A percentile compares a stretch with the other conserved stretches of the same genome.
Conservation (phyloP, 2,113 vertebrate genomes). For the Ictalurus furcatus region DNA sequence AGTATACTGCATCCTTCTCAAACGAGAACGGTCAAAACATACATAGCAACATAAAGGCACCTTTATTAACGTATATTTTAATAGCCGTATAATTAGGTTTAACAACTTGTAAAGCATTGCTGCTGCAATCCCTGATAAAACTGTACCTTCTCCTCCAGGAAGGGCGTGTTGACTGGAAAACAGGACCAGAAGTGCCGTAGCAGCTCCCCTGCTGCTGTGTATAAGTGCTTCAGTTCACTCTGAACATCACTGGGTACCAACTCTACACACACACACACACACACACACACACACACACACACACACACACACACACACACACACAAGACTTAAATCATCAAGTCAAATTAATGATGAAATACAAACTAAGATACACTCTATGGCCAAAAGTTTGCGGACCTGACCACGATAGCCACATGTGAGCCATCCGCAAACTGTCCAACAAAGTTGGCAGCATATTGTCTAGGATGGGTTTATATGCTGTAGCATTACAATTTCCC, state of each 20-base stretch:
- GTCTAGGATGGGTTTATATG: not conserved
- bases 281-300: conserved; percentile 54
- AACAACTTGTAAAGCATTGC: not conserved
- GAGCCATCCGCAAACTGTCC: not conserved
- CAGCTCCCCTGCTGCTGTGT: conserved; percentile 89
- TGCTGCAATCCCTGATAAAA: not conserved
- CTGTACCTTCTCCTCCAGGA: conserved; percentile 95
- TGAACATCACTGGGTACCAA: conserved; percentile 93
- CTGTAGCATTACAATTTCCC: not conserved
- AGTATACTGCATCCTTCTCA: not conserved
- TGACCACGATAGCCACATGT: not conserved
- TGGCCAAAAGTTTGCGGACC: not conserved
- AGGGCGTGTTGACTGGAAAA: conserved; percentile 93
- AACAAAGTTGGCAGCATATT: not conserved
- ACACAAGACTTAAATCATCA: not conserved
- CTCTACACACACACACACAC: conserved; percentile 74
- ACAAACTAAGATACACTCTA: not conserved
- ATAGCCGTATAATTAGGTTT: too few species aligned
- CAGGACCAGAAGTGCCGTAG: conserved; percentile 98
- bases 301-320: conserved; percentile 56
- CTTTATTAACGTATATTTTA: too few species aligned
- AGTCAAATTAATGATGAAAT: not conserved
- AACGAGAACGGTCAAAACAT: not conserved
- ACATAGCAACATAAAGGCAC: not conserved
- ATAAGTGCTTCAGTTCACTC: conserved; percentile 92